Conservation (phyloP, 2,113 vertebrate genomes). For the Variabilichromis moorii region DNA sequence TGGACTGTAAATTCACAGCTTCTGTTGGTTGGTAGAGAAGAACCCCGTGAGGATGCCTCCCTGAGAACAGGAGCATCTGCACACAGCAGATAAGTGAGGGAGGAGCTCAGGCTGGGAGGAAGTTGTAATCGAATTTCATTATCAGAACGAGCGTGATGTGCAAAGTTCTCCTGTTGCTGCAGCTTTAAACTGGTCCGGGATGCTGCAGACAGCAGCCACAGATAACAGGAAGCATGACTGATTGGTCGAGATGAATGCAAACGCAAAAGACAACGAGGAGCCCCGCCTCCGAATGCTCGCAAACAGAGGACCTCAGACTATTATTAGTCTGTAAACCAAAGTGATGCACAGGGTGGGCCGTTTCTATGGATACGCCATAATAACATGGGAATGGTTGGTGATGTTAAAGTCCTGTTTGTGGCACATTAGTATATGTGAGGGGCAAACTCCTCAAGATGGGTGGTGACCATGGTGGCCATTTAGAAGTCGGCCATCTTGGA, state of each 20-base stretch:
- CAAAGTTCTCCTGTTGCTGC: neutral
- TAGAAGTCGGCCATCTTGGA: neutral
- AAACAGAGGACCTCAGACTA: neutral
- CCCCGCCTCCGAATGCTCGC: neutral
- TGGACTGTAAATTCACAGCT: neutral
- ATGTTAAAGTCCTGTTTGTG: neutral
- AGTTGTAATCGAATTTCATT: constrained; percentile 63
- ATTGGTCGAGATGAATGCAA: neutral
- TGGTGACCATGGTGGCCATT: accelerated
- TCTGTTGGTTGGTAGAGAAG: neutral
- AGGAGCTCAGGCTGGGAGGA: constrained; percentile 28
- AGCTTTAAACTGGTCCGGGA: neutral
- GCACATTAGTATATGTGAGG: neutral
- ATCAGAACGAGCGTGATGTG: constrained; percentile 28
- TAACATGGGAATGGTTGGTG: accelerated
- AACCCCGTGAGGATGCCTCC: constrained; percentile 17
- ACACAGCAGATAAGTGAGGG: constrained; percentile 55
- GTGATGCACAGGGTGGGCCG: accelerated
- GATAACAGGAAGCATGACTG: neutral
- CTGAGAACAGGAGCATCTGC: constrained; percentile 33
- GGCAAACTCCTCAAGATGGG: neutral
- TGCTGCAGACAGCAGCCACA: neutral
- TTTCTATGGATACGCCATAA: accelerated
- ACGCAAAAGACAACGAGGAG: neutral
- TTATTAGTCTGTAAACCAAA: neutral